A percentile compares a stretch with the other conserved stretches of the same genome.
These are phyloP conservation scores for Choreutis nemorana DNA, from an alignment of 2,888 invertebrate species.

Conservation along the genomic window DNA sequence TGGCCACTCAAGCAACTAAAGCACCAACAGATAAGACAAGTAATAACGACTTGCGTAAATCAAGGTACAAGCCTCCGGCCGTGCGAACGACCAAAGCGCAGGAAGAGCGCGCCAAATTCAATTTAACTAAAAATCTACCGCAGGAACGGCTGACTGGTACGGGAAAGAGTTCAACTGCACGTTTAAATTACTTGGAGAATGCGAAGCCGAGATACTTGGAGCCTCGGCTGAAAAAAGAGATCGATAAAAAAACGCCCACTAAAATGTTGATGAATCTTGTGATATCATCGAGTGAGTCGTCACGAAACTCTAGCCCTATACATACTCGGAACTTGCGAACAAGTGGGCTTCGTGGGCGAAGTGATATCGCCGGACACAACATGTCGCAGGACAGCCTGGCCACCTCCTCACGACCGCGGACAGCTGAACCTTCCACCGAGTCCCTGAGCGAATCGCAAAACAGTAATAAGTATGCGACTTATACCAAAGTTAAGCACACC, in stretches of 20 bases:
- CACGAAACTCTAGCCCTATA: slow-evolving; percentile 73
- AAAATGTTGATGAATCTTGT: slow-evolving; percentile 44
- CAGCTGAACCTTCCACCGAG: slow-evolving; percentile 56
- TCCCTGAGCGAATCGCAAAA: slow-evolving; percentile 45
- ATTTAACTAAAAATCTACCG: slow-evolving; percentile 30
- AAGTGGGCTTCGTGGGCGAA: too few species aligned
- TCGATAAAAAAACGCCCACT: slow-evolving; percentile 20
- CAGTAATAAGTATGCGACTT: slow-evolving; percentile 45
- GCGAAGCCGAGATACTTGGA: slow-evolving; percentile 71
- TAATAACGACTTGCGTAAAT: slow-evolving; percentile 17
- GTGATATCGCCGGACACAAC: slow-evolving; percentile 28
- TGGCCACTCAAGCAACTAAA: slow-evolving; percentile 11
- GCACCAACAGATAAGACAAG: slow-evolving; percentile 8
- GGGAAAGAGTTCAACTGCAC: slow-evolving; percentile 7
- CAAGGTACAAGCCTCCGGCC: slow-evolving; percentile 22
- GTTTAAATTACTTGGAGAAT: slow-evolving; percentile 29
- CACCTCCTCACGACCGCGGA: slow-evolving; percentile 43
- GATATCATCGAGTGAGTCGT: slow-evolving; percentile 71
- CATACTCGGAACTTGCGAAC: slow-evolving; percentile 39
- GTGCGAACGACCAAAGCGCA: slow-evolving; percentile 51
- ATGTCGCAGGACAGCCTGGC: slow-evolving; percentile 61
- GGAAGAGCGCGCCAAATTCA: slow-evolving; percentile 45
- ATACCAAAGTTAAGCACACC: slow-evolving; percentile 35
- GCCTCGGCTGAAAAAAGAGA: slow-evolving; percentile 37
- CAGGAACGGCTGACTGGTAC: slow-evolving; percentile 20